Evolutionary conservation across 2,888 invertebrate species (phyloP), one percentile per base, ranked within the genome.

Genomic region (Agrotis exclamationis): DNA sequence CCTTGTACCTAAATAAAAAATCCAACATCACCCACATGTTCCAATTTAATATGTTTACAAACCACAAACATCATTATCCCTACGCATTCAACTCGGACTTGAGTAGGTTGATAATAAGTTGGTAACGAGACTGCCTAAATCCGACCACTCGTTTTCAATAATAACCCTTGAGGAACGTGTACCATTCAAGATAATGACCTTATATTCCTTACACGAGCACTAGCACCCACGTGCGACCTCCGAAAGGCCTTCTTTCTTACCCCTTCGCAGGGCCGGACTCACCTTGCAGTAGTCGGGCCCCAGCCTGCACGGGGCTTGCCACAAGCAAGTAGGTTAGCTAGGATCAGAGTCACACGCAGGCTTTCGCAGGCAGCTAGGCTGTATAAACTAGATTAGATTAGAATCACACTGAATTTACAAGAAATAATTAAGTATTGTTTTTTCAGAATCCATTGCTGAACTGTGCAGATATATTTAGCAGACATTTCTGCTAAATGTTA

Each of bases 151-250:
- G 48, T 51, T 28, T 56, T 57, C 57, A 48, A 53, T 77, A 78
- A 65, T 53, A 67, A 72, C 63, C 44, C 39, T 44, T 45, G 18
- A 63, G 63, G 65, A 78, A 68, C 78, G 78, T 79, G 78, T 78
- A 79, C 28, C 74, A 45, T 48, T 78, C 45, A 59, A 53, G 70
- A 70, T 65, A 63, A 74, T 65, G 70, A 77, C 81, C 83, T 66
- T 76, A 64, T 63, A 58, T 66, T 47, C 59, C 68, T 76, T 83
- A 83, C 83, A 83, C 83, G 83, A 76, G 83, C 74, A 74, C 50
- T 54, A 58, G 54, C 77, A 50, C 79, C 83, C 83, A 83, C 83
- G 79, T 73, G 69, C 22, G 77, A 82, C 84, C 82, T 79, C 74
- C 74, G 67, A 44, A 59, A 60, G 74, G 33, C 74, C 74, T 67